phyloP scores from a whole-genome alignment of 2,113 vertebrate species.

The Urocolius indicus region DNA sequence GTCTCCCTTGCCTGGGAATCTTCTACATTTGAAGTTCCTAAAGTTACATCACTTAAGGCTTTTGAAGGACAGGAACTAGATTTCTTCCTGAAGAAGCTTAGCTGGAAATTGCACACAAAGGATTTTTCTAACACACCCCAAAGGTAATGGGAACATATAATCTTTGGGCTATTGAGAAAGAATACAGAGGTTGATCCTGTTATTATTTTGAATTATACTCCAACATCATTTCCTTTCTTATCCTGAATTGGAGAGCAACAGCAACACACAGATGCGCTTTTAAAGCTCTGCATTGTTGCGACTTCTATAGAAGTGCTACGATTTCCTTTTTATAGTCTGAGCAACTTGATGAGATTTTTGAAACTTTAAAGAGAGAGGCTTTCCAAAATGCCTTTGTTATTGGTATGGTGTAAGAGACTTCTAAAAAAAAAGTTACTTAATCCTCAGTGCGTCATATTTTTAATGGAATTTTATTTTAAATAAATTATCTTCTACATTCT shows the following conservation, averaged over 20 bases:
- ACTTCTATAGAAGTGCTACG: neutral
- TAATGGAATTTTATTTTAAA: neutral
- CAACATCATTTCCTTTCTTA: neutral
- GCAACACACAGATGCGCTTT: neutral
- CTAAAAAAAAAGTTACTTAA: neutral
- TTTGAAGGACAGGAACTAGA: neutral
- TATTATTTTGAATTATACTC: neutral
- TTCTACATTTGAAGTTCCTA: neutral
- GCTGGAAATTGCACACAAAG: neutral
- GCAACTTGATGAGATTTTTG: neutral
- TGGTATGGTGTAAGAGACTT: neutral
- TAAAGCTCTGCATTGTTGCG: neutral
- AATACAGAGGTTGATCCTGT: neutral
- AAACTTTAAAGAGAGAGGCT: neutral
- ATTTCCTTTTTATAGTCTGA: neutral
- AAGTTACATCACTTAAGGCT: neutral
- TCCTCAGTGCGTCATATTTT: neutral
- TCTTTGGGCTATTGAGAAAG: conserved; percentile 10
- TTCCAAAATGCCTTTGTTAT: neutral
- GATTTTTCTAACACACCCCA: neutral
- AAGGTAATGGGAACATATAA: neutral
- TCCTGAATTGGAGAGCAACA: neutral
- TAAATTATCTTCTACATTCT: neutral
- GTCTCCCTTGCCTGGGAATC: neutral
- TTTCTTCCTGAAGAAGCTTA: conserved; percentile 13